These are phyloP conservation scores for Chelonus formosanus DNA, from an alignment of 2,888 invertebrate species.

Conservation along the genomic window DNA sequence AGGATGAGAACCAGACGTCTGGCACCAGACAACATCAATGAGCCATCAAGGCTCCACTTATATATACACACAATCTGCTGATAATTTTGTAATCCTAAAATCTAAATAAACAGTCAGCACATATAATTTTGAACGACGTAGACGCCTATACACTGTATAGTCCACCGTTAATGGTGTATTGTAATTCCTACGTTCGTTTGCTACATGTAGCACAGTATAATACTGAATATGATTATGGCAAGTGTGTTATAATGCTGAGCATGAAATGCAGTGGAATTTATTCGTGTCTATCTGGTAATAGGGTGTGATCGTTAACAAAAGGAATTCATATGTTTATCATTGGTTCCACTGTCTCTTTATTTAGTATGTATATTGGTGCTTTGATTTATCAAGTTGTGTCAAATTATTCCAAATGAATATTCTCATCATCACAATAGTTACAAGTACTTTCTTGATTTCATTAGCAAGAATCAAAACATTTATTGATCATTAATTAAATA, in stretches of 20 bases:
- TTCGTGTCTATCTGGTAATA: constrained; percentile 38
- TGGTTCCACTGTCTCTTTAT: constrained; percentile 6
- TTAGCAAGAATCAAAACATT: too few relatives aligned
- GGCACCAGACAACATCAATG: background rate
- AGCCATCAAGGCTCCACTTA: background rate
- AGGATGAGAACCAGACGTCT: constrained; percentile 4
- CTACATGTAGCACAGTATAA: constrained; percentile 30
- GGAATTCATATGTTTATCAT: constrained; percentile 13
- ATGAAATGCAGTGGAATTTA: constrained; percentile 44
- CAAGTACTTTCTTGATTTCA: too few relatives aligned
- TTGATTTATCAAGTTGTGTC: too few relatives aligned
- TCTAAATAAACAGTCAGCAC: constrained; percentile 43
- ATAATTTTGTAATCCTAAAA: constrained; percentile 41
- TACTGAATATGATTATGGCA: constrained; percentile 45
- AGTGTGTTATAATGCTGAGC: constrained; percentile 45
- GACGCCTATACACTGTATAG: constrained; percentile 35
- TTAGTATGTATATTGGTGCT: background rate
- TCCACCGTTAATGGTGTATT: constrained; percentile 45
- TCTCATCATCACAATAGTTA: too few relatives aligned
- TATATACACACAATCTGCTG: constrained; percentile 30
- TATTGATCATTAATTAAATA: too few relatives aligned
- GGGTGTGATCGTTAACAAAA: constrained; percentile 22
- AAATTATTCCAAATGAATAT: too few relatives aligned
- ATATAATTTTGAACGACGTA: constrained; percentile 41
- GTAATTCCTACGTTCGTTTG: constrained; percentile 22